phyloP scores from a whole-genome alignment of 2,113 vertebrate genomes.

The Vulpes vulpes region DNA sequence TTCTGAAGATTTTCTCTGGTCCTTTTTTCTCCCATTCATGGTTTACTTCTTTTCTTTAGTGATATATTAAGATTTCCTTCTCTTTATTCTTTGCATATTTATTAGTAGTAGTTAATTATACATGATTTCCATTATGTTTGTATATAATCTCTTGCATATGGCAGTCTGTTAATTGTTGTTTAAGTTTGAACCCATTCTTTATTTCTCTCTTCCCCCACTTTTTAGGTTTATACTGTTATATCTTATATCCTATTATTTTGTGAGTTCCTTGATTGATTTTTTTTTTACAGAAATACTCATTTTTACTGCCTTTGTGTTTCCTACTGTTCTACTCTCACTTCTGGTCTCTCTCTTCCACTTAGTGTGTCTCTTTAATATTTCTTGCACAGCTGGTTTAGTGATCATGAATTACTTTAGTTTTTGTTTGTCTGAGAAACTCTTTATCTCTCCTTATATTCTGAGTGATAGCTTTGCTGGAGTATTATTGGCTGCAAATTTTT shows the following conservation, averaged over 20 bases:
- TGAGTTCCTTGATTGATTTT: background rate
- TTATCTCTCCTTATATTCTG: background rate
- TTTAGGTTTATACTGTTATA: background rate
- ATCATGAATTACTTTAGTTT: background rate
- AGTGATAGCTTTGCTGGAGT: background rate
- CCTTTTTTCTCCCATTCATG: background rate
- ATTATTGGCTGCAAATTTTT: background rate
- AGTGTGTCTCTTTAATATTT: background rate
- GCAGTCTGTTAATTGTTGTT: background rate
- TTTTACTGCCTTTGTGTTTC: background rate
- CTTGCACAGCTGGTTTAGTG: background rate
- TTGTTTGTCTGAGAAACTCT: background rate
- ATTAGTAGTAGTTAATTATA: background rate
- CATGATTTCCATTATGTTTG: background rate
- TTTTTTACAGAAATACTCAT: background rate
- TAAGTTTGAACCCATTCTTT: background rate
- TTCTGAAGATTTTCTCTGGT: background rate
- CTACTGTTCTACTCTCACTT: background rate
- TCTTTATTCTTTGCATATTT: background rate
- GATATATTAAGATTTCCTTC: background rate
- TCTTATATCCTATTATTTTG: background rate
- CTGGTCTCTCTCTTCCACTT: background rate
- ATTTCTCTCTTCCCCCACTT: background rate
- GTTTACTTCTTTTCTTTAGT: background rate
- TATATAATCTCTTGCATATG: background rate